phyloP scores from a whole-genome alignment of 92 coral and sea anemone genomes.

The Chrysogorgia sp. region DNA sequence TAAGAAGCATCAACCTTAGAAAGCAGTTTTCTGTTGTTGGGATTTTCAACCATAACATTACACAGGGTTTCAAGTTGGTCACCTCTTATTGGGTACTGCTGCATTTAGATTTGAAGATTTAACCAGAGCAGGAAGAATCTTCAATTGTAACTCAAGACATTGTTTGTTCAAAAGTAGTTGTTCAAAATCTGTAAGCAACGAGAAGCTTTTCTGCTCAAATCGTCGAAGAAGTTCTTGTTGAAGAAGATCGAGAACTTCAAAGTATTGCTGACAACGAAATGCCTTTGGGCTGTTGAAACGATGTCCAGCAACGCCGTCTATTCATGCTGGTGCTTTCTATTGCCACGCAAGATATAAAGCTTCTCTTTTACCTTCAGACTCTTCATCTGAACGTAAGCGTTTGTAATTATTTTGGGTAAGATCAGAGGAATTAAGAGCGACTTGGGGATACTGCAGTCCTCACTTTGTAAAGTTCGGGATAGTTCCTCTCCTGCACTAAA shows the following conservation, averaged over 20 bases:
- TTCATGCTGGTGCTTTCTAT: slow-evolving; percentile 53
- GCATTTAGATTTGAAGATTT: slow-evolving; percentile 44
- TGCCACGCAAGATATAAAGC: slow-evolving; percentile 50
- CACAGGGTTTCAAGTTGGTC: slow-evolving; percentile 43
- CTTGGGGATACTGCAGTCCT: slow-evolving; percentile 42
- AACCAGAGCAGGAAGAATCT: slow-evolving; percentile 54
- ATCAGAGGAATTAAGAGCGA: slow-evolving; percentile 39
- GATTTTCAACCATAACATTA: slow-evolving; percentile 42
- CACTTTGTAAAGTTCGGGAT: slow-evolving; percentile 38
- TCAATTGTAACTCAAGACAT: slow-evolving; percentile 51
- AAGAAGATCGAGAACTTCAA: slow-evolving; percentile 56
- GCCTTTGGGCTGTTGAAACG: slow-evolving; percentile 45
- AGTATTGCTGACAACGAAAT: slow-evolving; percentile 47
- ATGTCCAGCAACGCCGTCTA: slow-evolving; percentile 59
- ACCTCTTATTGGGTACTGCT: slow-evolving; percentile 23
- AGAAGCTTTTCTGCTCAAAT: slow-evolving; percentile 57
- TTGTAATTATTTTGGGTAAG: slow-evolving; percentile 30
- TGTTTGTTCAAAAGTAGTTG: slow-evolving; percentile 41
- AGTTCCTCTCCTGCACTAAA: slow-evolving; percentile 35
- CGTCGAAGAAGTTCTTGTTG: slow-evolving; percentile 57
- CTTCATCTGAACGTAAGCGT: slow-evolving; percentile 47
- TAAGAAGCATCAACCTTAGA: slow-evolving; percentile 39
- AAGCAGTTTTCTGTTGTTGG: slow-evolving; percentile 30
- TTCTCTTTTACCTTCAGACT: slow-evolving; percentile 39
- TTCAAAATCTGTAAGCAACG: slow-evolving; percentile 46